These are phyloP conservation scores for Oncorhynchus nerka DNA, from an alignment of 2,113 vertebrate genomes.

Conservation along the genomic window DNA sequence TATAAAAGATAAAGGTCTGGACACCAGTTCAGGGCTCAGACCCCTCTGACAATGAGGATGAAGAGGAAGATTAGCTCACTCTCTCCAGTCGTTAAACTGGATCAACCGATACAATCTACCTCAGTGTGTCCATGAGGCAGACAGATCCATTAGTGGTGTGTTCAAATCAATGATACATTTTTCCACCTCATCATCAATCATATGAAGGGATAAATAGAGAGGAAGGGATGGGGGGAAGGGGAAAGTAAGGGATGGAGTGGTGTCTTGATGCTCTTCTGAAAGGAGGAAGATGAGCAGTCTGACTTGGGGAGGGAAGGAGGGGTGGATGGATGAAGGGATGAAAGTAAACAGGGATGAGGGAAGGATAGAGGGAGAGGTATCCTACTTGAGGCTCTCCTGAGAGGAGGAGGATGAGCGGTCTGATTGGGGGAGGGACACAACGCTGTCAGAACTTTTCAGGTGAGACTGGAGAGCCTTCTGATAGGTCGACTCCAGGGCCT, in stretches of 20 bases:
- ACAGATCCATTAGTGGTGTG: slow-evolving; percentile 17
- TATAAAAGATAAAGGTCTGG: background rate
- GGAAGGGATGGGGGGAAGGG: background rate
- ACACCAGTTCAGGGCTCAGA: background rate
- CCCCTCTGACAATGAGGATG: no score
- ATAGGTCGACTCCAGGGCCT: slow-evolving; percentile 91
- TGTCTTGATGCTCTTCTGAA: slow-evolving; percentile 95
- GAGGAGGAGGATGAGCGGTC: slow-evolving; percentile 97
- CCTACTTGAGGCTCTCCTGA: slow-evolving; percentile 98
- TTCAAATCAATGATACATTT: slow-evolving; percentile 19
- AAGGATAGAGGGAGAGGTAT: background rate
- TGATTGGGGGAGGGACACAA: slow-evolving; percentile 92
- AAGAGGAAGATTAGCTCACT: slow-evolving; percentile 14
- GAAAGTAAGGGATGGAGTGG: background rate
- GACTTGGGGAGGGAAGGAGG: slow-evolving; percentile 93
- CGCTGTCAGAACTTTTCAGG: slow-evolving; percentile 94
- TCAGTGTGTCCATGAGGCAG: background rate
- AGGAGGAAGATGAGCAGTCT: slow-evolving; percentile 94
- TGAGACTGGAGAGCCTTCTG: slow-evolving; percentile 97
- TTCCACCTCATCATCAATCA: background rate
- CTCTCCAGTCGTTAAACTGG: slow-evolving; percentile 23
- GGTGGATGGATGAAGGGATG: slow-evolving; percentile 34
- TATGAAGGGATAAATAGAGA: background rate
- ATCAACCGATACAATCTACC: slow-evolving; percentile 21
- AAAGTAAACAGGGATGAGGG: background rate